Evolutionary conservation across 2,797 vertebrate species (phyloP), one percentile per base, ranked within the genome.

Genomic region (Dicrostonyx torquatus): DNA sequence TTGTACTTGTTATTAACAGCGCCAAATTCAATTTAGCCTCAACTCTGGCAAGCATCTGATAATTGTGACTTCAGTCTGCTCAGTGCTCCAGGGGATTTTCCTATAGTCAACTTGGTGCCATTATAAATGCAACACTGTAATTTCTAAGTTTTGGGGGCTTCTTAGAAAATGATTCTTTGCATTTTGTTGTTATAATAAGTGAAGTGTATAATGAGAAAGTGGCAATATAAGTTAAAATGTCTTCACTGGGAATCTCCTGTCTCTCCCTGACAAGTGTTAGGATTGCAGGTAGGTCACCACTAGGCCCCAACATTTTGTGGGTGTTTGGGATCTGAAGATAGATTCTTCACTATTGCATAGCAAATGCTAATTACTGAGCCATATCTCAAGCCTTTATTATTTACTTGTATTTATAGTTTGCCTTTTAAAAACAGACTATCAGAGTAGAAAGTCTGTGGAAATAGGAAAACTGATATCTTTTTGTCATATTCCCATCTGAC

Each of bases 191-290:
- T n/a, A 26, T 87, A 64, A 62, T 72, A 72, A 92, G 12, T 40
- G 55, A 91, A 50, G 26, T 75, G 34, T 31, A 55, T 88, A 70
- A 82, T 37, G n/a, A 96, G 68, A 87, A 95, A 97, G 94, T 66
- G 26, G 91, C 78, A 26, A 92, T 20, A 88, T 11, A 79, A 95
- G 77, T 76, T 18, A 83, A 85, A 93, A 72, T 62, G 91, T 91
- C 75, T 55, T 96, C 73, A 60, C 29, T 84, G 43, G 31, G 18
- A 12, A 34, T 68, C 43, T 24, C 13, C 62, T n/a, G 45, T 85
- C 20, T 68, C 34, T 26, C 34, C 22, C 40, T 48, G 45, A 8
- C 55, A 64, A 45, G 29, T 34, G 31, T 13, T 48, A 83, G 20
- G 40, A 64, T 34, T 45, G 64, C 9, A 50, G 64, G 12, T 48